phyloP scores from a whole-genome alignment of 2,888 invertebrate genomes.

The Meteorus colon region DNA sequence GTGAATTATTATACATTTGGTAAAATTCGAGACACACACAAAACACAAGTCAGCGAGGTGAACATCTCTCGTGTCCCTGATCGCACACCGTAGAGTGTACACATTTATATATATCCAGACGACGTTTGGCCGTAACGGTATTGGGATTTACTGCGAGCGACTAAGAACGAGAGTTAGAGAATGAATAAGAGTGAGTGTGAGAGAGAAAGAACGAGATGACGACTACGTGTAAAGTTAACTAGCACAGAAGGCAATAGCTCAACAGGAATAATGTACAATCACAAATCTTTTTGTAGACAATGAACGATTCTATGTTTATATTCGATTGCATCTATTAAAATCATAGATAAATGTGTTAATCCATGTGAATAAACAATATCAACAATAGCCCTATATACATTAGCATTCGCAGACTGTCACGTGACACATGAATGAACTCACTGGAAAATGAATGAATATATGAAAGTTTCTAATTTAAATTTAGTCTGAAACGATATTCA shows the following conservation, averaged over 20 bases:
- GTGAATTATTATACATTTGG: not conserved
- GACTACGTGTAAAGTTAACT: not conserved
- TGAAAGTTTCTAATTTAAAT: not conserved
- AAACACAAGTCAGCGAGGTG: slow-evolving; percentile 10
- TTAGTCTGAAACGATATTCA: not conserved
- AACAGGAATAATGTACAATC: not conserved
- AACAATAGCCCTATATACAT: not conserved
- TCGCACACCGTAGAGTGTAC: slow-evolving; percentile 8
- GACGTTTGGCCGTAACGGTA: slow-evolving; percentile 37
- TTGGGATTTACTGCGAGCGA: slow-evolving; percentile 26
- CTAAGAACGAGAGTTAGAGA: not conserved
- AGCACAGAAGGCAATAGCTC: not conserved
- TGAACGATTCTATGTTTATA: not conserved
- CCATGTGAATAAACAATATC: not conserved
- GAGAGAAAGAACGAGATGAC: not conserved
- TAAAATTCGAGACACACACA: not conserved
- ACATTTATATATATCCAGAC: slow-evolving; percentile 21
- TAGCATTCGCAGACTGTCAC: slow-evolving; percentile 35
- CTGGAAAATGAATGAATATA: not conserved
- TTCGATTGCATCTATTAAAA: not conserved
- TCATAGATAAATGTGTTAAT: not conserved
- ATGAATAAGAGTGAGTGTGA: not conserved
- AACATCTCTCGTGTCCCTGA: slow-evolving; percentile 20
- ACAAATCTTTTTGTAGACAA: not conserved
- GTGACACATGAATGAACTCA: slow-evolving; percentile 24